These are phyloP conservation scores for Brenthis ino DNA, from an alignment of 2,888 invertebrate genomes.

Conservation along the genomic window DNA sequence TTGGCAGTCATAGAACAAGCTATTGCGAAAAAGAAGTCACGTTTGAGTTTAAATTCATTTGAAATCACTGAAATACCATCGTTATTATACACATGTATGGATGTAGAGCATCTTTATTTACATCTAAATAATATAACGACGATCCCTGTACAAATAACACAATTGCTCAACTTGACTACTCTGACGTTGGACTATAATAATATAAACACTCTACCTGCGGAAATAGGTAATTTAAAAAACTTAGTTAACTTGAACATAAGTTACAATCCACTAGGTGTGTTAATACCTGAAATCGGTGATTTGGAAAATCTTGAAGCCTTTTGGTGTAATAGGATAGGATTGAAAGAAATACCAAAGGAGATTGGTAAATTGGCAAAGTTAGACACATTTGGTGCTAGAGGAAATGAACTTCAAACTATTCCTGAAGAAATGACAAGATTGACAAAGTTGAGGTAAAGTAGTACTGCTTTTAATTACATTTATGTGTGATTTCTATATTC, in stretches of 20 bases:
- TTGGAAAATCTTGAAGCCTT: conserved; percentile 84
- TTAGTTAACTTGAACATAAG: conserved; percentile 85
- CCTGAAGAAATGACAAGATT: conserved; percentile 83
- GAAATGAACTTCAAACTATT: conserved; percentile 81
- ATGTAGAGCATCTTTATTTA: conserved; percentile 83
- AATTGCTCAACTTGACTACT: conserved; percentile 81
- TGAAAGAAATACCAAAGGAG: conserved; percentile 82
- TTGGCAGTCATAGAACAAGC: conserved; percentile 86
- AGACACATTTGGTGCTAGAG: conserved; percentile 86
- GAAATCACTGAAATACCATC: conserved; percentile 84
- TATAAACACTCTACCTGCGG: conserved; percentile 82
- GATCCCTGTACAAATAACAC: conserved; percentile 74
- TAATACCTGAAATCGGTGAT: conserved; percentile 83
- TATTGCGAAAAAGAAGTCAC: conserved; percentile 80
- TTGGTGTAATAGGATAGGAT: conserved; percentile 85
- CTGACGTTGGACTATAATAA: conserved; percentile 86
- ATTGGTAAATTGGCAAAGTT: conserved; percentile 83
- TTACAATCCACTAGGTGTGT: conserved; percentile 83
- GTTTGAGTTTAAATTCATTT: conserved; percentile 84
- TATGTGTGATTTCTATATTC: neutral
- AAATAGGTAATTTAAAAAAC: conserved; percentile 81
- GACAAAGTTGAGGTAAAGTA: conserved; percentile 75
- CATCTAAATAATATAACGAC: conserved; percentile 83
- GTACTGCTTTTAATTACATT: neutral
- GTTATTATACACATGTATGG: conserved; percentile 79